Evolutionary conservation across 2,797 vertebrate species (phyloP), one percentile per base, ranked within the genome.

Genomic region (Rhinophrynus dorsalis): DNA sequence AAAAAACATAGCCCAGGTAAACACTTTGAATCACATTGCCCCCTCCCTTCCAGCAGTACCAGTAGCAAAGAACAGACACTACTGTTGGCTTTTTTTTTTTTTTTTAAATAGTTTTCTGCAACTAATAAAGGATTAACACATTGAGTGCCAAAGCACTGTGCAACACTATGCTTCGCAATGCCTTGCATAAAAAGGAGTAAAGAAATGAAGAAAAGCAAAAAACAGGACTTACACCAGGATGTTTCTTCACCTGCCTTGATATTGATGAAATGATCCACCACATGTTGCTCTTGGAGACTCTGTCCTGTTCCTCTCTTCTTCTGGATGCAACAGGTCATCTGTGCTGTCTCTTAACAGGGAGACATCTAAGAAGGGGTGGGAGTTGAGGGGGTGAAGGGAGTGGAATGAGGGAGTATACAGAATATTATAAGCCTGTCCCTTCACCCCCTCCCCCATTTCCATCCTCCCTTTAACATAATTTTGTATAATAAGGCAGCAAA

Each of bases 151-250:
- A n/a, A n/a, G n/a, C n/a, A n/a, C n/a, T n/a, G n/a, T n/a, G n/a
- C n/a, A n/a, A n/a, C n/a, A n/a, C n/a, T n/a, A n/a, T n/a, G n/a
- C n/a, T n/a, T n/a, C n/a, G n/a, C n/a, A n/a, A n/a, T n/a, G n/a
- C n/a, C n/a, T n/a, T n/a, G n/a, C n/a, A n/a, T n/a, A n/a, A n/a
- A n/a, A n/a, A n/a, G n/a, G n/a, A n/a, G n/a, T n/a, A n/a, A n/a
- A n/a, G n/a, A n/a, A n/a, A n/a, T n/a, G 15, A 38, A 29, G 13
- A 23, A 63, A 27, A 27, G 9, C 17, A n/a, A 23, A 64, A 30
- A 24, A 24, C n/a, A 40, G 18, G 6, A 86, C 88, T 91, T 78
- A 90, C 88, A 67, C 75, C 85, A 0, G 88, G 88, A 69, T 86
- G 79, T 73, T 78, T 79, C 79, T 82, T 89, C 75, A 86, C 64